These are phyloP conservation scores for Papilio demoleus DNA, from an alignment of 2,888 invertebrate species.

Conservation along the genomic window DNA sequence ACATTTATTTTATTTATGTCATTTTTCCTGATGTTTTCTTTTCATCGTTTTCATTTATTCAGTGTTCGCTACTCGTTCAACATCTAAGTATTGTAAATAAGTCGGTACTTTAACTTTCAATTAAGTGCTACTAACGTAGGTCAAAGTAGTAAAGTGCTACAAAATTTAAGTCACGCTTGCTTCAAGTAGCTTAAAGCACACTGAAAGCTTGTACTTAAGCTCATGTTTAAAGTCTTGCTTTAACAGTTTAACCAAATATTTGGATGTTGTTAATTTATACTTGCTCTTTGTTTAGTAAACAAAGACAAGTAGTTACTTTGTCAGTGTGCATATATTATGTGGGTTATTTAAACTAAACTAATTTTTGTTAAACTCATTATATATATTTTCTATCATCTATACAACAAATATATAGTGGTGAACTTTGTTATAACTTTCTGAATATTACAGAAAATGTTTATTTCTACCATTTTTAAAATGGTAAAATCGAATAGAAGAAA, in stretches of 20 bases:
- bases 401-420: too few species aligned
- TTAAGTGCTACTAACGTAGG: not conserved
- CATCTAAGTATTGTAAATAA: constrained; percentile 1
- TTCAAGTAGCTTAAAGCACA: not conserved
- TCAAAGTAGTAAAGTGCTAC: not conserved
- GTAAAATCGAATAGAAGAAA: too few species aligned
- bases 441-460: too few species aligned
- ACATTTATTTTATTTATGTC: too few species aligned
- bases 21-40: too few species aligned
- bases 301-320: not conserved
- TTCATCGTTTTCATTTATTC: too few species aligned
- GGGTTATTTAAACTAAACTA: too few species aligned
- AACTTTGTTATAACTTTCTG: too few species aligned
- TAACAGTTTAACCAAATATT: constrained; percentile 1
- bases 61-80: not conserved
- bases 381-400: too few species aligned
- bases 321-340: not conserved
- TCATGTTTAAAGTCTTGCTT: not conserved
- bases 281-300: not conserved
- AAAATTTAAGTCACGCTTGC: not conserved
- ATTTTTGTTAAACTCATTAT: too few species aligned
- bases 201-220: not conserved
- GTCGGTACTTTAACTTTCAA: not conserved
- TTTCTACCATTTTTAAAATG: too few species aligned
- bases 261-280: not conserved